These are phyloP conservation scores for Rambutsinella grinnellia DNA, from an alignment of 2,888 invertebrate species.

Conservation along the genomic window DNA sequence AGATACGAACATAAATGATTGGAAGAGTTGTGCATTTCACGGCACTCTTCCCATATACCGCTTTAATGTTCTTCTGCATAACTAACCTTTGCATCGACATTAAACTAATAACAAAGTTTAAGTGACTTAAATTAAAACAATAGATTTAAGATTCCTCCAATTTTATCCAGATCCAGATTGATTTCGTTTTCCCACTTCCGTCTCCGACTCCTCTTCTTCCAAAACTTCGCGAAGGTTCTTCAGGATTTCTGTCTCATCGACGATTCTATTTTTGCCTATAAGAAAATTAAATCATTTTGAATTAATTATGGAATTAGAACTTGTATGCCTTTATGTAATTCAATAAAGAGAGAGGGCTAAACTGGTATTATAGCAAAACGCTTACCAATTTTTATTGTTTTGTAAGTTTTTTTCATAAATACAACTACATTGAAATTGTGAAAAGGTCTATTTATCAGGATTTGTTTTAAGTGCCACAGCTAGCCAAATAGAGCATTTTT, in stretches of 20 bases:
- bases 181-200: slow-evolving; percentile 11
- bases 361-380: too few relatives aligned
- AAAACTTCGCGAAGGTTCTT: slow-evolving; percentile 34
- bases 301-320: too few relatives aligned
- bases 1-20: too few relatives aligned
- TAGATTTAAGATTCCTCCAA: too few relatives aligned
- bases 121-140: too few relatives aligned
- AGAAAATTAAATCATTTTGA: slow-evolving; percentile 3
- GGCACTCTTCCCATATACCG: too few relatives aligned
- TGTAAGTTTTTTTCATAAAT: background rate
- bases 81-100: too few relatives aligned
- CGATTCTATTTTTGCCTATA: slow-evolving; percentile 39
- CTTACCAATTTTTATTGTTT: background rate
- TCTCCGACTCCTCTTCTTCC: slow-evolving; percentile 18
- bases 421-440: background rate
- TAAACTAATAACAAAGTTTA: too few relatives aligned
- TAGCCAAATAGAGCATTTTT: slow-evolving; percentile 76
- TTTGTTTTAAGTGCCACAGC: background rate
- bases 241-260: slow-evolving; percentile 47
- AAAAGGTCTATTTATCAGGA: background rate
- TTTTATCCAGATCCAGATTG: slow-evolving; percentile 22
- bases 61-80: too few relatives aligned
- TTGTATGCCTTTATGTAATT: too few relatives aligned
- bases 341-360: too few relatives aligned
- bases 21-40: too few relatives aligned